Evolutionary conservation across 37 sponge, comb jelly and placozoan genomes (phyloP).

Genomic region (Chondrosia reniformis): DNA sequence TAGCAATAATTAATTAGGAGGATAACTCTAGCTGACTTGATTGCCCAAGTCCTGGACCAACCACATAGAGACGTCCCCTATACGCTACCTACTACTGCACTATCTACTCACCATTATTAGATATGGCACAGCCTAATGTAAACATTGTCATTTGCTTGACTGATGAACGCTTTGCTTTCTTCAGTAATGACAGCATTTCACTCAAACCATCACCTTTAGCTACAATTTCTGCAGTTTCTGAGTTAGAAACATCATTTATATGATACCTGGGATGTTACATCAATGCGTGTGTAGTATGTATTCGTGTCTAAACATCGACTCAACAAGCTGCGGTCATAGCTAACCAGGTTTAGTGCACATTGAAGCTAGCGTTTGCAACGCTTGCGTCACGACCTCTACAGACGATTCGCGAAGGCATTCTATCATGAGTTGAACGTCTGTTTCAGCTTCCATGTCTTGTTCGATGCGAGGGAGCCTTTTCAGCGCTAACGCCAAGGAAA

Average conservation of each 20-base stretch:
- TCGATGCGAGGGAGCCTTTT: neutral
- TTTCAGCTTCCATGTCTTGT: slow-evolving; percentile 22
- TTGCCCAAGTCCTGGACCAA: too few relatives aligned
- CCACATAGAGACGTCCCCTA: too few relatives aligned
- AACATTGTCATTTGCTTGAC: slow-evolving; percentile 31
- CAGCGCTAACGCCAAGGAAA: too few relatives aligned
- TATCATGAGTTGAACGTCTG: slow-evolving; percentile 43
- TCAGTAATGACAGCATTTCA: slow-evolving; percentile 18
- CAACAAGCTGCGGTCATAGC: neutral
- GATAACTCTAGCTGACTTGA: too few relatives aligned
- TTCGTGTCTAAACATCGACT: neutral
- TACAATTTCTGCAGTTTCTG: slow-evolving; percentile 10
- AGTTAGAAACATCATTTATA: too few relatives aligned
- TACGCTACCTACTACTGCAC: neutral
- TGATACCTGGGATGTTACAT: neutral
- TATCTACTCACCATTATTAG: slow-evolving; percentile 31
- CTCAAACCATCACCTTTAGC: slow-evolving; percentile 18
- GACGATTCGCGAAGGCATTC: slow-evolving; percentile 33
- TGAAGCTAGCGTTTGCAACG: slow-evolving; percentile 52
- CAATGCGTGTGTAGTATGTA: neutral
- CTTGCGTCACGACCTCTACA: slow-evolving; percentile 34
- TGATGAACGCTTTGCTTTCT: neutral
- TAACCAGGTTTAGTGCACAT: slow-evolving; percentile 44
- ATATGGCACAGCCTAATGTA: slow-evolving; percentile 52
- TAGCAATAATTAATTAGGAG: too few relatives aligned